Base-by-base conservation (phyloP, 2,113 vertebrate genomes). In the Leucopternis melanops region DNA sequence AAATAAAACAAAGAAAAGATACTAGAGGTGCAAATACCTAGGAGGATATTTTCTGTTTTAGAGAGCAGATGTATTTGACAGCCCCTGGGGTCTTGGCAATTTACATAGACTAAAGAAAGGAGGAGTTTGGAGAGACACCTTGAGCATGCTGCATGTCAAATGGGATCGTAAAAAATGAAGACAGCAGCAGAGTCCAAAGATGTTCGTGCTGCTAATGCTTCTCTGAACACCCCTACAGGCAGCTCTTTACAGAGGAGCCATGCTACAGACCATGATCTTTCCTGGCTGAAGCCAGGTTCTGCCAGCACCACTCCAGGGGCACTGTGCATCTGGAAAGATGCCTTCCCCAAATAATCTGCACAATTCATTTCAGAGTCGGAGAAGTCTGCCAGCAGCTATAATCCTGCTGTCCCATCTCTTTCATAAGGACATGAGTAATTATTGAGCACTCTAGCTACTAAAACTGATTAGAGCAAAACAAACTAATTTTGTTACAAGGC, bases 391-490 rank as follows among this genome's bases (percentile, higher is more conserved):
- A 85, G 90, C 81, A 87, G 78, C 70, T 31, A 36, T 8, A 38
- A 21, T 81, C 87, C 32, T 7, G 16, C 84, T 85, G 69, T 59
- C 91, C 91, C 94, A 65, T 47, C 89, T 59, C 89, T 45, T 95
- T 57, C 89, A 66, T 42, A 67, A 92, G 61, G 81, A 72, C 91
- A 86, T 3, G 21, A 93, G 88, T 88, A 93, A 87, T 94, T 85
- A 93, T 6, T 40, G 34, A 88, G 92, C 79, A 85, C 45, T 91
- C 66, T 34, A 84, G 83, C 81, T 63, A 81, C 87, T 69, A 69
- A 74, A 89, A 75, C 79, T 83, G 90, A 94, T 95, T 38, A 90
- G 25, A 79, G 80, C 75, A 94, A 96, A 95, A 88, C 72, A 94
- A 95, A 93, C 80, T 94, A 38, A 89, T 89, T 91, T 82, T 14